phyloP scores from a whole-genome alignment of 1,140 invertebrate species.

The Drosophila parvula region DNA sequence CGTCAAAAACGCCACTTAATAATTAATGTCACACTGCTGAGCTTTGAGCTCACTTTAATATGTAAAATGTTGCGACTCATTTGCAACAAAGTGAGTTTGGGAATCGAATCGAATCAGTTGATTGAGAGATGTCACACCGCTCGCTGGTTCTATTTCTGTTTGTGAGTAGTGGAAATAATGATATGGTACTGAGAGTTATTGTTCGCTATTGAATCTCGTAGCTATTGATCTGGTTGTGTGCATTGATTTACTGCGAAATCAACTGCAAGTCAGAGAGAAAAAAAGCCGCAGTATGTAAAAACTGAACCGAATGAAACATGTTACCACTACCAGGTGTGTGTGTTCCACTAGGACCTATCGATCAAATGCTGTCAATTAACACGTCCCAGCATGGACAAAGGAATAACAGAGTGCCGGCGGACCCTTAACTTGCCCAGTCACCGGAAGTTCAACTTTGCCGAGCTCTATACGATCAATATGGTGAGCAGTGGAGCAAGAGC shows the following conservation, averaged over 20 bases:
- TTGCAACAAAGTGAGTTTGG: neutral
- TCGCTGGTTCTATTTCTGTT: neutral
- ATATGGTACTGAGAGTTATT: neutral
- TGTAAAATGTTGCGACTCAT: conserved; percentile 36
- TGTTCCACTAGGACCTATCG: conserved; percentile 38
- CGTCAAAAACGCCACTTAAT: conserved; percentile 46
- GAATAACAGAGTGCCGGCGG: conserved; percentile 42
- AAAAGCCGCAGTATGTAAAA: conserved; percentile 59
- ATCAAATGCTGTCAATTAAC: conserved; percentile 59
- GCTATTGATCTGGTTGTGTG: conserved; percentile 11
- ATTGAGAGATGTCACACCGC: conserved; percentile 9
- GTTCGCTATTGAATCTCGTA: neutral
- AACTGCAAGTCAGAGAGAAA: conserved; percentile 32
- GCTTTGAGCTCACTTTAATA: conserved; percentile 54
- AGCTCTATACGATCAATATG: conserved; percentile 67
- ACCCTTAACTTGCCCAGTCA: conserved; percentile 41
- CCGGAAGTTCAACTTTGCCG: conserved; percentile 44
- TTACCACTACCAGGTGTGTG: no score
- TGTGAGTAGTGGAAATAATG: conserved; percentile 5
- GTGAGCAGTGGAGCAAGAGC: conserved; percentile 22
- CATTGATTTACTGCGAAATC: conserved; percentile 15
- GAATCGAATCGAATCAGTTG: neutral
- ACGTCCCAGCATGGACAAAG: conserved; percentile 52
- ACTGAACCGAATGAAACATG: neutral
- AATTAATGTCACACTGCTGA: conserved; percentile 31